Base-by-base conservation (phyloP, 2,797 vertebrate species). In the Labroides dimidiatus region DNA sequence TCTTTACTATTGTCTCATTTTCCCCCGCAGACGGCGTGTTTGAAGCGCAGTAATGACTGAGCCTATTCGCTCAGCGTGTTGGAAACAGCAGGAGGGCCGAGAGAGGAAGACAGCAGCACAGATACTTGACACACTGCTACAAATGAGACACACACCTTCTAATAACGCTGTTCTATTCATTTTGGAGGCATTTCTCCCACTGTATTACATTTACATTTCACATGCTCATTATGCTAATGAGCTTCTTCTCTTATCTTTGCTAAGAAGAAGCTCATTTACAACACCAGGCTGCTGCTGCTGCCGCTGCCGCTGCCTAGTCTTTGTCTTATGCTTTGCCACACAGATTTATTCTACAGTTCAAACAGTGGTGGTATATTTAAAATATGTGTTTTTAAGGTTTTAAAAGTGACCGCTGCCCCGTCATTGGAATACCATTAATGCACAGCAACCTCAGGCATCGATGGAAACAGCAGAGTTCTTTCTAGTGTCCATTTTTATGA, bases 1-100 rank as follows among this genome's bases (percentile, higher is more conserved):
- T 91, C 90, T 90, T 79, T 84, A 81, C 88, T 81, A 91, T 90
- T 90, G 90, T 91, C 89, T 91, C 85, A 86, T 93, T 90, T 87
- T 72, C 78, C 87, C 82, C 87, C 45, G 81, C 88, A 91, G 91
- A 92, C 90, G 84, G 87, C 66, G 71, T 75, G 68, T 83, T 36
- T 80, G 89, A 83, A 81, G 82, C 81, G 37, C 81, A 83, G 85
- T 93, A 92, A 93, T 93, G 91, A 91, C 85, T 73, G 87, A 91
- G 86, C 80, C 84, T 74, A 81, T 91, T 91, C 87, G 66, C 90
- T 17, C 91, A 90, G 92, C 83, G 47, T 91, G 90, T 77, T 48
- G 43, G 74, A 9, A 81, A 52, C 81, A 59, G 87, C 37, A 67
- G 85, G 89, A 65, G 87, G 84, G 68, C 84, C 6, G 70, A 45